These are phyloP conservation scores for Acanthoscelides obtectus DNA, from an alignment of 2,888 invertebrate species.

Conservation along the genomic window DNA sequence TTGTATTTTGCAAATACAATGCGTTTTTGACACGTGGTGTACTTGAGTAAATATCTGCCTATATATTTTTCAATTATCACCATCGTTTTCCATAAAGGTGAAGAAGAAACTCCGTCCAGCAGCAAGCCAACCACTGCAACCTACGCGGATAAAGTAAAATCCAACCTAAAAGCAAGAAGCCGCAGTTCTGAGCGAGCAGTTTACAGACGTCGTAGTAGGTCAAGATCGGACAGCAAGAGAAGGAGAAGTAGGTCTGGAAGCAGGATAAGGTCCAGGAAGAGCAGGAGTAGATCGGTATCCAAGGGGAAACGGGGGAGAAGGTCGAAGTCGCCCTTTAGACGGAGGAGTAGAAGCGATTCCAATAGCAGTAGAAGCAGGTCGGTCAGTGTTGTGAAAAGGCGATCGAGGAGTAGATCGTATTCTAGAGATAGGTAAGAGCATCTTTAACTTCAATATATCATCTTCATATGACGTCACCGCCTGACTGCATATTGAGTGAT, in stretches of 20 bases:
- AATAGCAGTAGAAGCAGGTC: conserved; percentile 32
- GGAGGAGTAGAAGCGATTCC: conserved; percentile 19
- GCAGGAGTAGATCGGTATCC: conserved; percentile 9
- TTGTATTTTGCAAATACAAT: too few relatives aligned
- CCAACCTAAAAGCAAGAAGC: conserved; percentile 5
- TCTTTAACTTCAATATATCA: too few relatives aligned
- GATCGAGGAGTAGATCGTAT: conserved; percentile 19
- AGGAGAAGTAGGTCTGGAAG: conserved; percentile 8
- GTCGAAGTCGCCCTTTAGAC: conserved; percentile 9
- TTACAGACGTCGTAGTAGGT: conserved; percentile 23
- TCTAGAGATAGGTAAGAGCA: conserved; percentile 10
- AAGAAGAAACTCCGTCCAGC: conserved; percentile 43
- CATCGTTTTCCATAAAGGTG: too few relatives aligned
- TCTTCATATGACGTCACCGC: too few relatives aligned
- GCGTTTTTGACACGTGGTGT: too few relatives aligned
- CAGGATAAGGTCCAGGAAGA: conserved; percentile 6
- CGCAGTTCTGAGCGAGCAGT: conserved; percentile 21
- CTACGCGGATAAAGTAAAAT: conserved; percentile 52
- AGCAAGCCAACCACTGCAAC: conserved; percentile 50
- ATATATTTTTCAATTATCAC: conserved; percentile 1
- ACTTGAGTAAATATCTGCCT: too few relatives aligned
- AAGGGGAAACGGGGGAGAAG: conserved; percentile 16
- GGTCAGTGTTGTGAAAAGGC: conserved; percentile 16
- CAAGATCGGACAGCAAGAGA: conserved; percentile 12
- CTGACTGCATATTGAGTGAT: too few relatives aligned